Evolutionary conservation across 2,888 invertebrate species (phyloP).

Genomic region (Omphaloscelis lunosa): DNA sequence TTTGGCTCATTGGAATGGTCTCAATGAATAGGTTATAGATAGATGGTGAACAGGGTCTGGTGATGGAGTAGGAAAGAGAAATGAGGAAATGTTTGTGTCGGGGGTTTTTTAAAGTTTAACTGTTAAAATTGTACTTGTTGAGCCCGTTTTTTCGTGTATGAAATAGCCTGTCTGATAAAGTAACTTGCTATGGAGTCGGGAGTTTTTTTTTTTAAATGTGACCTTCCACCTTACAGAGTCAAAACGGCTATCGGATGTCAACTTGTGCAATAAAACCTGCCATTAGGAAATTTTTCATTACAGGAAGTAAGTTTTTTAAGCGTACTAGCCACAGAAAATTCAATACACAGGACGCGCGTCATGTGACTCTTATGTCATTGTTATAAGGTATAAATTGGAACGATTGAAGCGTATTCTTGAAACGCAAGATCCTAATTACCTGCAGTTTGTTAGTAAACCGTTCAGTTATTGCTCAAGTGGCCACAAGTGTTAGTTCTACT

Average conservation of each 20-base stretch:
- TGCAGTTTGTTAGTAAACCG: conserved; percentile 21
- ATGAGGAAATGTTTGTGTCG: no score
- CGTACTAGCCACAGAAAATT: neutral
- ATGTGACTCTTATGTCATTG: neutral
- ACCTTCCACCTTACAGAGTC: neutral
- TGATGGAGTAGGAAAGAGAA: no score
- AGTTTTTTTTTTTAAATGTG: no score
- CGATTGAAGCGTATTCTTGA: neutral
- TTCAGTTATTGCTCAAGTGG: conserved; percentile 58
- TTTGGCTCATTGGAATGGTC: no score
- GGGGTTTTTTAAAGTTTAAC: no score
- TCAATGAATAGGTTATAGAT: no score
- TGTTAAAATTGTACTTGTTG: no score
- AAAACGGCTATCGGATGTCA: neutral
- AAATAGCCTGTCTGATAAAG: no score
- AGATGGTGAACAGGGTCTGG: no score
- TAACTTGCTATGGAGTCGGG: no score
- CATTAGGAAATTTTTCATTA: neutral
- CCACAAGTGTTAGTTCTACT: conserved; percentile 62
- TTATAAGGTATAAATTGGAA: neutral
- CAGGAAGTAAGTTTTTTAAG: neutral
- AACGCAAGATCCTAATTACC: neutral
- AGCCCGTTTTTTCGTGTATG: no score
- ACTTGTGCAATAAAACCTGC: neutral
- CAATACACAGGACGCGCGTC: neutral